Conservation (phyloP, 64 coral and sea anemone species). For the Hydrozoanthus tunicans region DNA sequence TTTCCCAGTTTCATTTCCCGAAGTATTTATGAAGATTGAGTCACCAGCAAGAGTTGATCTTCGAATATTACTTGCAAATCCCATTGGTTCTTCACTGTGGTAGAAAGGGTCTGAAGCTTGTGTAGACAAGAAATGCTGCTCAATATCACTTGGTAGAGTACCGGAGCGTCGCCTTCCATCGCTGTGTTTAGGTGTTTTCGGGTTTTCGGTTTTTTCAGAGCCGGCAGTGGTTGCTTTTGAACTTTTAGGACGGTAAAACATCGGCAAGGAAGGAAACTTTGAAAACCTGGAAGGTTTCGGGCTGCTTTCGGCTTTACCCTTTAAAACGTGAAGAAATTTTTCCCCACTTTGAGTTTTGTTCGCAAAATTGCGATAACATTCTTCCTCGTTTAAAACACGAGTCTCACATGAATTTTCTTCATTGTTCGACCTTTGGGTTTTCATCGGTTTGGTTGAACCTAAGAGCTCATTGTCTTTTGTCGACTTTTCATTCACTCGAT, state of each 20-base stretch:
- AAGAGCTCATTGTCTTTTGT: not conserved
- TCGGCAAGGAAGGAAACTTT: constrained; percentile 30
- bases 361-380: not conserved
- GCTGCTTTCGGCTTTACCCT: not conserved
- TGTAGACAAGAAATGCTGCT: not conserved
- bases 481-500: not conserved
- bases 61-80: not conserved
- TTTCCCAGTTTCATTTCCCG: not conserved
- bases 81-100: not conserved
- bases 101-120: constrained; percentile 30
- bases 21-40: constrained; percentile 12
- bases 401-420: not conserved
- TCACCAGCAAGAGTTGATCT: not conserved
- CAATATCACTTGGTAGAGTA: not conserved
- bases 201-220: not conserved
- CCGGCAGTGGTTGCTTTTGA: not conserved
- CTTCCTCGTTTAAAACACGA: not conserved
- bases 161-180: constrained; percentile 14
- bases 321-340: not conserved
- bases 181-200: not conserved
- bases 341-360: not conserved
- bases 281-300: not conserved
- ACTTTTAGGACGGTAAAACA: constrained; percentile 28
- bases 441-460: not conserved
- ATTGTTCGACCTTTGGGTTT: not conserved